These are phyloP conservation scores for Turnix velox DNA, from an alignment of 2,113 vertebrate genomes.

Conservation along the genomic window DNA sequence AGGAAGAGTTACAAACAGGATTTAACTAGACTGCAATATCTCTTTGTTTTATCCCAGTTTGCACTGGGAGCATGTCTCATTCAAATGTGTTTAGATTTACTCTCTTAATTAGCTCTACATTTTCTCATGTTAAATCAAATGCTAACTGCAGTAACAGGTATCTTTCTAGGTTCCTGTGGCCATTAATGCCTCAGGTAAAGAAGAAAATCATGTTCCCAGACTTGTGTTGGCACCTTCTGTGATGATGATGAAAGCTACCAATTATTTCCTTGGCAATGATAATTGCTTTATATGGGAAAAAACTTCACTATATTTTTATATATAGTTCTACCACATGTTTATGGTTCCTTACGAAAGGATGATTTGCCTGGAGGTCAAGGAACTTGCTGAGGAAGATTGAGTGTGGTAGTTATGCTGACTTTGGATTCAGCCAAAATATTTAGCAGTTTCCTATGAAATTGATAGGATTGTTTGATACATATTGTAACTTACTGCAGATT, in stretches of 20 bases:
- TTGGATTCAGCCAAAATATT: not conserved
- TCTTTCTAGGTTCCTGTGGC: not conserved
- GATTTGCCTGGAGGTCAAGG: not conserved
- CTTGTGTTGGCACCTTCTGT: not conserved
- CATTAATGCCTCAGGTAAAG: not conserved
- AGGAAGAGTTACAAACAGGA: not conserved
- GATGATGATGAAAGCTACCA: not conserved
- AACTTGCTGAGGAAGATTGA: not conserved
- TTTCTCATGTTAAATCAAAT: not conserved
- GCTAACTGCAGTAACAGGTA: not conserved
- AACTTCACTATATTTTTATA: not conserved
- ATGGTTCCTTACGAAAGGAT: not conserved
- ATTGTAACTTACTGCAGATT: not conserved
- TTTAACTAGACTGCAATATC: not conserved
- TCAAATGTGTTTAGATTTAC: not conserved
- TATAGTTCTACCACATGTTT: not conserved
- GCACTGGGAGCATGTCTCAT: not conserved
- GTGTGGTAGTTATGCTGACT: rapidly evolving
- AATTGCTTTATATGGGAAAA: not conserved
- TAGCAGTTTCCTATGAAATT: not conserved
- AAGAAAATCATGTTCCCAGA: not conserved
- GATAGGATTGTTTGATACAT: not conserved
- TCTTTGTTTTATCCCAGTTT: not conserved
- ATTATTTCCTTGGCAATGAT: not conserved
- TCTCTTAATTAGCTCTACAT: not conserved